These are phyloP conservation scores for Theristus sp. DNA, from an alignment of 2,888 invertebrate species.

Conservation along the genomic window DNA sequence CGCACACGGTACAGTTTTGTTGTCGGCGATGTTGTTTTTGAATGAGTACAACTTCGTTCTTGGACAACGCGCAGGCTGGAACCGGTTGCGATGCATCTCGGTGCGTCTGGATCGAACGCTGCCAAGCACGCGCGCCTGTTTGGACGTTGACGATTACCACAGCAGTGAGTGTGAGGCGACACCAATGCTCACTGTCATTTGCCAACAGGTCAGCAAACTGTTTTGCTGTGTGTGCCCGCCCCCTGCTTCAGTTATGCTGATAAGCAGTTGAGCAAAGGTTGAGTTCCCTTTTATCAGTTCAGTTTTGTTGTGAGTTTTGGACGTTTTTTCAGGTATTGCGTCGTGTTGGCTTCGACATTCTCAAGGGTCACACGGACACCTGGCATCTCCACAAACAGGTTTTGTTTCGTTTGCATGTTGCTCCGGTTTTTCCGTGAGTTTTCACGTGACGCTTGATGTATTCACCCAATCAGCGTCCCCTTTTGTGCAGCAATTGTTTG, in stretches of 20 bases:
- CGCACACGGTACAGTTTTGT: too few species aligned
- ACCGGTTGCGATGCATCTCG: not conserved
- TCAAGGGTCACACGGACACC: not conserved
- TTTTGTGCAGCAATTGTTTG: not conserved
- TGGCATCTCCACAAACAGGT: not conserved
- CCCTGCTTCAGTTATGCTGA: not conserved
- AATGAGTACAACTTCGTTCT: too few species aligned
- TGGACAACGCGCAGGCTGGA: too few species aligned
- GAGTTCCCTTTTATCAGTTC: too few species aligned
- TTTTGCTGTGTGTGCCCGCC: not conserved
- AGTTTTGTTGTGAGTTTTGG: too few species aligned
- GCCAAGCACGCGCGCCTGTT: not conserved
- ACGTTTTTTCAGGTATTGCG: not conserved
- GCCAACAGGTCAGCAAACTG: not conserved
- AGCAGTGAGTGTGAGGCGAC: not conserved
- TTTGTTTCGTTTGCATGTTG: not conserved
- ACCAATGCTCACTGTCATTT: not conserved
- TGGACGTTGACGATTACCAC: not conserved
- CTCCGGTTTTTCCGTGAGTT: too few species aligned
- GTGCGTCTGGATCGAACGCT: not conserved
- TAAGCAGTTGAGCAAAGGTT: too few species aligned
- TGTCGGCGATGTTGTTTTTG: too few species aligned
- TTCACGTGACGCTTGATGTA: too few species aligned
- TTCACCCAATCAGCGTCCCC: too few species aligned
- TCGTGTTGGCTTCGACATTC: not conserved